A percentile compares a stretch with the other conserved stretches of the same genome.
phyloP scores from a whole-genome alignment of 2,888 invertebrate species.

The Gasteruption jaculator region DNA sequence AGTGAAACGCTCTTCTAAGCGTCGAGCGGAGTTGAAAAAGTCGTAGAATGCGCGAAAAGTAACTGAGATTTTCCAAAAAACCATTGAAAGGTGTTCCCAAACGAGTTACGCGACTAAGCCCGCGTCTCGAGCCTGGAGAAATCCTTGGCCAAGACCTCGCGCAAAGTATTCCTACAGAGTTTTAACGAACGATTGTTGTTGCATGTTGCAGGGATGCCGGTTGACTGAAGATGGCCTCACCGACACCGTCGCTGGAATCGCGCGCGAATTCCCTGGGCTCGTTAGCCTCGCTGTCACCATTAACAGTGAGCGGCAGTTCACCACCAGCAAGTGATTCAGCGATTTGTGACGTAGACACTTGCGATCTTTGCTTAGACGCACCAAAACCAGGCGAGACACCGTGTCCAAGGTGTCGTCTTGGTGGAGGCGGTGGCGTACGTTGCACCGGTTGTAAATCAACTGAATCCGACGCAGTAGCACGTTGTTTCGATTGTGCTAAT shows the following conservation, averaged over 20 bases:
- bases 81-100: too few species aligned
- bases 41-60: too few species aligned
- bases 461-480: constrained; percentile 90
- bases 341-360: constrained; percentile 64
- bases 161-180: too few species aligned
- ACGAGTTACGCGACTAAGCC: too few species aligned
- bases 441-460: constrained; percentile 97
- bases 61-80: too few species aligned
- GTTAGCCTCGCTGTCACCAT: constrained; percentile 64
- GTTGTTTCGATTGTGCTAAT: constrained; percentile 94
- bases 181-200: constrained; percentile 30
- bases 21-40: too few species aligned
- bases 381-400: constrained; percentile 47
- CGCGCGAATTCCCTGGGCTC: constrained; percentile 90
- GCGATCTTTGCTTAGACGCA: constrained; percentile 48
- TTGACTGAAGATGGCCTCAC: constrained; percentile 91
- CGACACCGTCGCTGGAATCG: constrained; percentile 89
- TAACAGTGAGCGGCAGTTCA: constrained; percentile 83
- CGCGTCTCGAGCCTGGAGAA: too few species aligned
- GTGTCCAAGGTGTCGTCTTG: constrained; percentile 51
- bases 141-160: constrained; percentile 4
- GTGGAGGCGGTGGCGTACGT: constrained; percentile 61
- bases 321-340: constrained; percentile 82
- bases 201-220: constrained; percentile 75
- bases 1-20: too few species aligned